A percentile compares a stretch with the other conserved stretches of the same genome.
phyloP scores from a whole-genome alignment of 2,113 vertebrate species.

The Sapajus apella region DNA sequence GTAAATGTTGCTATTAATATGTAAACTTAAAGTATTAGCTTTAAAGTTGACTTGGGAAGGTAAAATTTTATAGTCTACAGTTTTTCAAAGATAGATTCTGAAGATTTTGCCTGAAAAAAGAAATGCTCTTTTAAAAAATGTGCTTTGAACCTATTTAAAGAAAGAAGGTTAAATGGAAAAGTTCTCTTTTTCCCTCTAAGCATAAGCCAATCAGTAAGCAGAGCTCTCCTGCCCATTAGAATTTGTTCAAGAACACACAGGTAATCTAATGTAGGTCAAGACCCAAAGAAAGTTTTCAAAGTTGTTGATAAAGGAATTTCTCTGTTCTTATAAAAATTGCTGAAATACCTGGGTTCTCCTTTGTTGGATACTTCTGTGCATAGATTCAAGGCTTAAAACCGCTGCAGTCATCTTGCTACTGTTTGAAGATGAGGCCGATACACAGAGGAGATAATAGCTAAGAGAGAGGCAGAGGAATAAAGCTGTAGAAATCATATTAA shows the following conservation, averaged over 20 bases:
- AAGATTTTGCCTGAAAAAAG: not conserved
- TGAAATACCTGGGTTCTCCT: not conserved
- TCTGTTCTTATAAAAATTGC: not conserved
- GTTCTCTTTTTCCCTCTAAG: not conserved
- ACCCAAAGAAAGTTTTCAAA: not conserved
- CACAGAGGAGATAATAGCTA: not conserved
- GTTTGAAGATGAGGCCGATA: not conserved
- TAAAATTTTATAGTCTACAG: not conserved
- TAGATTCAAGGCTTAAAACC: not conserved
- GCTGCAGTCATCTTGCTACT: not conserved
- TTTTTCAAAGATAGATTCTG: constrained; percentile 17
- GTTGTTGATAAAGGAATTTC: not conserved
- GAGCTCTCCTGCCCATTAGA: not conserved
- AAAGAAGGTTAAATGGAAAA: not conserved
- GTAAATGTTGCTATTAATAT: not conserved
- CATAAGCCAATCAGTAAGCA: not conserved
- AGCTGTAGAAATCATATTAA: not conserved
- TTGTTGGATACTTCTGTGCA: not conserved
- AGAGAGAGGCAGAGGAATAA: not conserved
- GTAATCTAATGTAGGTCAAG: not conserved
- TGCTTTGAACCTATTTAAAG: not conserved
- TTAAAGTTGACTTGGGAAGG: not conserved
- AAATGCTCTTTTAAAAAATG: not conserved
- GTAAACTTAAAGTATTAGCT: constrained; percentile 30
- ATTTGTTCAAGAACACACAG: not conserved